Percentiles rank a stretch among this genome's conserved stretches.
These are phyloP conservation scores for Artibeus lituratus DNA, from an alignment of 2,797 vertebrate species.

Conservation along the genomic window DNA sequence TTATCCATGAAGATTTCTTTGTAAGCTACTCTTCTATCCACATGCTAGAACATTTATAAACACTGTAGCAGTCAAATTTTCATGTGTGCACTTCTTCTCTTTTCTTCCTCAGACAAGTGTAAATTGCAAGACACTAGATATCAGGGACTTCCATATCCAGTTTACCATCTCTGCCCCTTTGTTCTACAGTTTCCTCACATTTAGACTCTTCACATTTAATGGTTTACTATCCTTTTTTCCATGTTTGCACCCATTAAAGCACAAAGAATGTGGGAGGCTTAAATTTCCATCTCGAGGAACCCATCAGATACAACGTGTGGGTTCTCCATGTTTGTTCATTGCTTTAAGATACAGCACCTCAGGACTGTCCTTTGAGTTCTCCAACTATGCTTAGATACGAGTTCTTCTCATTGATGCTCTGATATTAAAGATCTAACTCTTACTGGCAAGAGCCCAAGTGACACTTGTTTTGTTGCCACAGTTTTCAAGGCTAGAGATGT, in stretches of 20 bases:
- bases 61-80: neutral
- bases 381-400: neutral
- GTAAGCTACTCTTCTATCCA: neutral
- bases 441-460: neutral
- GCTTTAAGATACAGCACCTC: neutral
- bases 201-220: neutral
- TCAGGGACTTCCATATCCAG: neutral
- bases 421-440: neutral
- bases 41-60: neutral
- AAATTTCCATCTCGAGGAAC: neutral
- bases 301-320: neutral
- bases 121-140: neutral
- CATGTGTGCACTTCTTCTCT: neutral
- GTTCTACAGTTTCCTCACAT: neutral
- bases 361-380: neutral
- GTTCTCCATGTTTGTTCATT: neutral
- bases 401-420: neutral
- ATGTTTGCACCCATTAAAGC: neutral
- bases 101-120: neutral
- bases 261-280: constrained; percentile 3
- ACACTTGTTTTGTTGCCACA: neutral
- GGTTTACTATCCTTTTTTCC: neutral
- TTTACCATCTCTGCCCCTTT: neutral
- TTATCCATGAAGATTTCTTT: neutral
- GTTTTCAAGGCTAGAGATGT: neutral